These are phyloP conservation scores for Eriocheir sinensis DNA, from an alignment of 1,140 invertebrate genomes.

Conservation along the genomic window DNA sequence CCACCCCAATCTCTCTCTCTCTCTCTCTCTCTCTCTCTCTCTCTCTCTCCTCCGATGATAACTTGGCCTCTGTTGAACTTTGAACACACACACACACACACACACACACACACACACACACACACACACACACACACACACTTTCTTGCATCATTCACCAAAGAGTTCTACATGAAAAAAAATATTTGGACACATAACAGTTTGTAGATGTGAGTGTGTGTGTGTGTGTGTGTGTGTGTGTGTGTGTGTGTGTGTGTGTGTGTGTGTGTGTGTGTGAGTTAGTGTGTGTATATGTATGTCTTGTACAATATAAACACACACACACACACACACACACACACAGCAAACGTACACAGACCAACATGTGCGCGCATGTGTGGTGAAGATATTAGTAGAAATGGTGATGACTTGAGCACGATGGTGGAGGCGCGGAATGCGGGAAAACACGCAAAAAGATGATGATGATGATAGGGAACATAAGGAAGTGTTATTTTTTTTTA, in stretches of 20 bases:
- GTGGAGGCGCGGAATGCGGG: too few relatives aligned
- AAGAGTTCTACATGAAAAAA: too few relatives aligned
- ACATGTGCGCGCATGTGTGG: too few relatives aligned
- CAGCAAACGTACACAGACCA: too few relatives aligned
- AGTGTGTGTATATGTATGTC: neutral
- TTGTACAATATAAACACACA: neutral
- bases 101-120: constrained; percentile 20
- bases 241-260: constrained; percentile 12
- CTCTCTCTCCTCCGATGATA: neutral
- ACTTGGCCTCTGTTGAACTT: neutral
- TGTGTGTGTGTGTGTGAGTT: neutral
- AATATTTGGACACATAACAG: too few relatives aligned
- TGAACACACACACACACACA: constrained; percentile 13
- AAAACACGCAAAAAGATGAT: too few relatives aligned
- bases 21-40: constrained; percentile 4
- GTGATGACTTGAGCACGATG: too few relatives aligned
- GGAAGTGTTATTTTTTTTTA: too few relatives aligned
- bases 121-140: constrained; percentile 10
- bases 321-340: too few relatives aligned
- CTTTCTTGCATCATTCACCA: neutral
- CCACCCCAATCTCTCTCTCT: neutral
- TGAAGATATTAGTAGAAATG: too few relatives aligned
- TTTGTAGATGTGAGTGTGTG: neutral
- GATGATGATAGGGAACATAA: too few relatives aligned
- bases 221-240: neutral